Conservation (phyloP, 1,140 invertebrate species). For the Onthophagus taurus region DNA sequence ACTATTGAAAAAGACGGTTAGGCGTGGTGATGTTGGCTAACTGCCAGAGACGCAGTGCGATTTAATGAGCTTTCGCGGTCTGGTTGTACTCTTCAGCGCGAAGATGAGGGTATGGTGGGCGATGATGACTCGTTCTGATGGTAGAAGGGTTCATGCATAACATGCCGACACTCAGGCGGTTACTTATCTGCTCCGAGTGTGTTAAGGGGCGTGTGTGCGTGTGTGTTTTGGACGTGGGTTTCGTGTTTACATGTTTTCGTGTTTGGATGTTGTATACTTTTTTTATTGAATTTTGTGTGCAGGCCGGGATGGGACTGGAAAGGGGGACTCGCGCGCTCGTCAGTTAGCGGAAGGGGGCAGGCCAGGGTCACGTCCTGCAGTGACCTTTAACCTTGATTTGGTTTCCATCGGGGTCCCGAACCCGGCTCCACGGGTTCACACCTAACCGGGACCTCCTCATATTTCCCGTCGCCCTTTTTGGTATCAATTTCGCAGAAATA, state of each 20-base stretch:
- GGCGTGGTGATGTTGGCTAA: constrained; percentile 10
- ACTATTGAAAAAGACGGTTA: constrained; percentile 10
- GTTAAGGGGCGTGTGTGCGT: too few relatives aligned
- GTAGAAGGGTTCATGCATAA: constrained; percentile 23
- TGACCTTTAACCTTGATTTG: constrained; percentile 63
- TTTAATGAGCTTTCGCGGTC: constrained; percentile 6
- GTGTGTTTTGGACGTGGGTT: too few relatives aligned
- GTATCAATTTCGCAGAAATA: not conserved
- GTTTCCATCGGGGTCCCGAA: constrained; percentile 55
- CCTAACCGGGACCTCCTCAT: constrained; percentile 21
- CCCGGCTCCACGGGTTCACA: constrained; percentile 33
- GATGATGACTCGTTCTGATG: not conserved
- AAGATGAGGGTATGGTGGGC: not conserved
- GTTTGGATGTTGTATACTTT: too few relatives aligned
- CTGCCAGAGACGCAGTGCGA: constrained; percentile 22
- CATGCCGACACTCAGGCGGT: constrained; percentile 30
- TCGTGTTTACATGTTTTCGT: too few relatives aligned
- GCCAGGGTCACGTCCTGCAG: constrained; percentile 51
- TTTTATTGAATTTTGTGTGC: too few relatives aligned
- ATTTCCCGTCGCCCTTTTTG: constrained; percentile 16
- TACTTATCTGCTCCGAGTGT: constrained; percentile 31
- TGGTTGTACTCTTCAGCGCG: not conserved
- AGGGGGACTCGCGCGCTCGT: constrained; percentile 30
- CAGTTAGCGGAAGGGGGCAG: constrained; percentile 32
- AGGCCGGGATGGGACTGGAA: constrained; percentile 18